Evolutionary conservation across 2,113 vertebrate species (phyloP).

Genomic region (Amblyopsis rosae): DNA sequence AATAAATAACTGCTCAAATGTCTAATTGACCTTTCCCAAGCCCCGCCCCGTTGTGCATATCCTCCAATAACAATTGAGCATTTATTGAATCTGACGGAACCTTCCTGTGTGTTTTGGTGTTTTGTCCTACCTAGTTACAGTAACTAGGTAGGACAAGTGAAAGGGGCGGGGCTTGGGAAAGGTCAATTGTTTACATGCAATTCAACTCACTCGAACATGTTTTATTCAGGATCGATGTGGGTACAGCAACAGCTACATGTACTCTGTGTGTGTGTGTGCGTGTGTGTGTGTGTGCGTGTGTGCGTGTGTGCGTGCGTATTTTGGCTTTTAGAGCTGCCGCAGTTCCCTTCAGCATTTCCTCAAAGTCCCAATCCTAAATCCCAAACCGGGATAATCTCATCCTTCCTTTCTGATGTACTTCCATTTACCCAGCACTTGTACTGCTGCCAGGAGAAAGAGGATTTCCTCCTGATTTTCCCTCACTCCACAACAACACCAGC

Average conservation of each 20-base stretch:
- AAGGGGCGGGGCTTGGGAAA: background rate
- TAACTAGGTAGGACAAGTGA: background rate
- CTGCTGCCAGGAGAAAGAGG: slow-evolving; percentile 66
- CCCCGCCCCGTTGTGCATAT: no score
- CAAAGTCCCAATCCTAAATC: slow-evolving; percentile 70
- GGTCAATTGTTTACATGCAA: slow-evolving; percentile 44
- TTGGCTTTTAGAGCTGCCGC: slow-evolving; percentile 62
- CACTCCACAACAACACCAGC: slow-evolving; percentile 61
- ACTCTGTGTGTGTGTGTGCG: background rate
- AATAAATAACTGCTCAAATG: slow-evolving; percentile 34
- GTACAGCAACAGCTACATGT: background rate
- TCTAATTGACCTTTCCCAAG: no score
- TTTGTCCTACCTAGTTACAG: background rate
- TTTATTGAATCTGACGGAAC: no score
- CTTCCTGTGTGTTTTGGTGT: no score
- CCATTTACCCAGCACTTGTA: slow-evolving; percentile 70
- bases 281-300: no score
- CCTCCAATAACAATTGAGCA: no score
- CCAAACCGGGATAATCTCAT: slow-evolving; percentile 68
- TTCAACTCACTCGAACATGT: slow-evolving; percentile 23
- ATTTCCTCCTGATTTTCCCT: slow-evolving; percentile 66
- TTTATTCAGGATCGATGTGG: background rate
- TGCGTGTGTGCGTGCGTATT: no score
- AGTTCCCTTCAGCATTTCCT: slow-evolving; percentile 65
- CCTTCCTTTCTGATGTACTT: slow-evolving; percentile 70